Base-by-base conservation (phyloP, 2,113 vertebrate species). In the Sebastes fasciatus region DNA sequence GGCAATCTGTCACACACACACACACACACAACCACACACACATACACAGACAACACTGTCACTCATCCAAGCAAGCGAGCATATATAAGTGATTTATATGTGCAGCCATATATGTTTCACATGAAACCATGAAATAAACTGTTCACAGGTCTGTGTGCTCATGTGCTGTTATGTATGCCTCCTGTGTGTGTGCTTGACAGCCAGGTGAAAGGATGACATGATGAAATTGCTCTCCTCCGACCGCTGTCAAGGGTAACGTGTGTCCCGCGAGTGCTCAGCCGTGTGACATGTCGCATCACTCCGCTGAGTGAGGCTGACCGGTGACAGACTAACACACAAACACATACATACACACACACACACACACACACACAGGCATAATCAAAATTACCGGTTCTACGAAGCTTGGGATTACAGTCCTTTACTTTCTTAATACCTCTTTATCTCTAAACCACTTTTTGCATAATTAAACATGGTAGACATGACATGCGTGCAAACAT, bases 191-290 rank as follows among this genome's bases (percentile, higher is more conserved):
- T 78, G 52, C 58, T 40, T 89, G 90, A 91, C 88, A 89, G 89
- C 79, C 82, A 86, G 93, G 91, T 92, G 89, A 90, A 86, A 88
- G 87, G 80, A 87, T 89, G 90, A 89, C 92, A 93, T 90, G 75
- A 92, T 90, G 89, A 89, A 93, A 93, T 85, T 84, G 87, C 89
- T 93, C 88, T 87, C 77, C 85, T 82, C 88, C 83, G 90, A 88
- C 91, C 87, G 85, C 87, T 91, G 91, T 92, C 91, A 91, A 74
- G 89, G 86, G 85, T 80, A 82, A 83, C 60, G 79, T 54, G 88
- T 21, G 82, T 89, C 80, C 88, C 74, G 58, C 8, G 86, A 83
- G 86, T 80, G 74, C 80, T 93, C 91, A 91, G 86, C 86, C 84
- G 40, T 91, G 90, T 89, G 91, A 91, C 88, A 66, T n/a, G 88